A percentile compares a stretch with the other conserved stretches of the same genome.
Evolutionary conservation across 2,797 vertebrate species (phyloP).

Genomic region (Syngnathus rostellatus): DNA sequence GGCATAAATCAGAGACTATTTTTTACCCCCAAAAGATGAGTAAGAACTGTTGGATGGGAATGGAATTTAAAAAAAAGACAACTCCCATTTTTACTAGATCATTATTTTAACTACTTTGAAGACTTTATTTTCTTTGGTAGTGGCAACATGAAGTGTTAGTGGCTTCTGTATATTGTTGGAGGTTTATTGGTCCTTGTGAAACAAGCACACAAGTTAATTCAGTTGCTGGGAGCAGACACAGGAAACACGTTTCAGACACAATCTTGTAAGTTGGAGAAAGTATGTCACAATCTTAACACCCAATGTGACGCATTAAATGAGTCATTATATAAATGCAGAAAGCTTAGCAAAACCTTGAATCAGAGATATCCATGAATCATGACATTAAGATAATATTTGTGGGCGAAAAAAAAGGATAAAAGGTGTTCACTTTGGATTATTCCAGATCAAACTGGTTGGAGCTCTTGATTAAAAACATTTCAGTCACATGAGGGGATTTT

Average conservation of each 20-base stretch:
- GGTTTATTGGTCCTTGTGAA: neutral
- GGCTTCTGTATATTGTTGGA: neutral
- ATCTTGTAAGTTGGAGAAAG: neutral
- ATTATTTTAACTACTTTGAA: neutral
- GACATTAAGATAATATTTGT: neutral
- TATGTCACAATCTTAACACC: neutral
- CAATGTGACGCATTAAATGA: neutral
- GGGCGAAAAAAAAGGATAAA: neutral
- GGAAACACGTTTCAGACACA: neutral
- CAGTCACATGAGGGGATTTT: constrained; percentile 6
- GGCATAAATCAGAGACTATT: neutral
- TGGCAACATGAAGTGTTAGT: neutral
- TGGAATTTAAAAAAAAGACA: neutral
- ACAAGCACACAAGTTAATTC: neutral
- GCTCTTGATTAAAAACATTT: neutral
- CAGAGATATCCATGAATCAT: neutral
- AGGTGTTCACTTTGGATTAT: neutral
- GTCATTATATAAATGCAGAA: neutral
- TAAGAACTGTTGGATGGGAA: no score
- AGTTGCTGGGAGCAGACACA: neutral
- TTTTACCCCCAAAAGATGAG: neutral
- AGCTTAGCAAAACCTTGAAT: neutral
- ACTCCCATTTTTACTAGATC: neutral
- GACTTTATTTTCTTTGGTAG: neutral
- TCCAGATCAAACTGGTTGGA: neutral